Conservation (phyloP, 2,888 invertebrate genomes). For the Baccha elongata region DNA sequence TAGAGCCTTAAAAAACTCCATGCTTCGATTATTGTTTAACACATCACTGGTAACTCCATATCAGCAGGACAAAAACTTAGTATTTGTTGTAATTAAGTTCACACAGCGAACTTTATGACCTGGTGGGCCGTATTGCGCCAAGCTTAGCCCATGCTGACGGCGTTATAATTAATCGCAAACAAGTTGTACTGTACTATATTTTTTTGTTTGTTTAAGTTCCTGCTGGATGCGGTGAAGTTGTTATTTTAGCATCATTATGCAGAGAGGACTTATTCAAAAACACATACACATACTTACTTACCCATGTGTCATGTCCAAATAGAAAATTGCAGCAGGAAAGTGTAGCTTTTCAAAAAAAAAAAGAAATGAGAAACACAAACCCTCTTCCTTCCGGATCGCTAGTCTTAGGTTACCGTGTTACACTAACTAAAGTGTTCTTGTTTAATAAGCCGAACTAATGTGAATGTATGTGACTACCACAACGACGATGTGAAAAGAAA, state of each 20-base stretch:
- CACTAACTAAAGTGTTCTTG: constrained; percentile 41
- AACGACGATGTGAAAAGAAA: background rate
- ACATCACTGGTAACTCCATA: background rate
- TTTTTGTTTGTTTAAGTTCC: constrained; percentile 44
- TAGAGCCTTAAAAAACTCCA: no score
- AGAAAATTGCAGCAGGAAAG: constrained; percentile 3
- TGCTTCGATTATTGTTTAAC: background rate
- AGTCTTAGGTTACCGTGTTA: constrained; percentile 33
- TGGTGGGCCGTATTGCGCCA: constrained; percentile 13
- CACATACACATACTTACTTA: background rate
- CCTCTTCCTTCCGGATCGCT: background rate
- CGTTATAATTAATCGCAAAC: constrained; percentile 71
- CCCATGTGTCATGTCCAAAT: constrained; percentile 3
- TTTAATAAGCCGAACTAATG: constrained; percentile 54
- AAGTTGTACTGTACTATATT: constrained; percentile 40
- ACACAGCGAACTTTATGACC: constrained; percentile 63
- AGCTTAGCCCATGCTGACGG: constrained; percentile 20
- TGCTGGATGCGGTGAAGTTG: constrained; percentile 32
- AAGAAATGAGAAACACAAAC: background rate
- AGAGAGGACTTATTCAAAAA: constrained; percentile 27
- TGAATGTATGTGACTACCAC: constrained; percentile 9
- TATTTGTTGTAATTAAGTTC: constrained; percentile 60
- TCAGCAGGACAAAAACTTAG: background rate
- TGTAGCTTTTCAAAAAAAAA: background rate
- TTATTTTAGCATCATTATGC: constrained; percentile 53